Base-by-base conservation (phyloP, 2,797 vertebrate species). In the Podarcis siculus region DNA sequence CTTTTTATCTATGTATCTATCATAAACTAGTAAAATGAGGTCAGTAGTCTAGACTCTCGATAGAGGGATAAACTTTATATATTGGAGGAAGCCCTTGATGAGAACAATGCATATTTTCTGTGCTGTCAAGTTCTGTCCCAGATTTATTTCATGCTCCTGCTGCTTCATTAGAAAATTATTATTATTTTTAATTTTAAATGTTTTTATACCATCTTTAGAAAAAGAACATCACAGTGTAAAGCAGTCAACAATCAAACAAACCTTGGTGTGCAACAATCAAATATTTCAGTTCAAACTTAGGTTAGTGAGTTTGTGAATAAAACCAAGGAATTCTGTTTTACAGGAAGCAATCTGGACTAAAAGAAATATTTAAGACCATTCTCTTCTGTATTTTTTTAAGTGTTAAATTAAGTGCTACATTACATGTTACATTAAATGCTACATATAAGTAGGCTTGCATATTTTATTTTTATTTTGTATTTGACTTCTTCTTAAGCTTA, bases 401-500 rank as follows among this genome's bases (percentile, higher is more conserved):
- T 82, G 21, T 67, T 80, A 80, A 17, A 39, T 67, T 69, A 69
- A 64, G 21, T 64, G 61, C 3, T 64, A 64, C 61, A 55, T 25
- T 42, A 45, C 37, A 23, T 82, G n/a, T 67, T 80, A 80, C 12
- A 39, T 67, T 69, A 69, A 64, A 64, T 64, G 61, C 21, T 64
- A 64, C 61, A 55, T 82, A n/a, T 30, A 82, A 82, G 39, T 82
- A 67, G 39, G 39, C 39, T 69, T 71, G 66, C 42, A 45, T 79
- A 64, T 85, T 85, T 27, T 23, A 82, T 42, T 90, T 77, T 58
- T 86, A 49, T n/a, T 87, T 85, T 45, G 8, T 7, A 82, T 1
- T 83, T 83, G 9, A 32, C 0, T 82, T 85, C 45, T 79, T 87
- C 42, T 81, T 86, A 0, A 15, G 79, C 86, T 85, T 89, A 32